Evolutionary conservation across 2,797 vertebrate genomes (phyloP), one percentile per base, ranked within the genome.

Genomic region (Odontamblyopus lacepedii): DNA sequence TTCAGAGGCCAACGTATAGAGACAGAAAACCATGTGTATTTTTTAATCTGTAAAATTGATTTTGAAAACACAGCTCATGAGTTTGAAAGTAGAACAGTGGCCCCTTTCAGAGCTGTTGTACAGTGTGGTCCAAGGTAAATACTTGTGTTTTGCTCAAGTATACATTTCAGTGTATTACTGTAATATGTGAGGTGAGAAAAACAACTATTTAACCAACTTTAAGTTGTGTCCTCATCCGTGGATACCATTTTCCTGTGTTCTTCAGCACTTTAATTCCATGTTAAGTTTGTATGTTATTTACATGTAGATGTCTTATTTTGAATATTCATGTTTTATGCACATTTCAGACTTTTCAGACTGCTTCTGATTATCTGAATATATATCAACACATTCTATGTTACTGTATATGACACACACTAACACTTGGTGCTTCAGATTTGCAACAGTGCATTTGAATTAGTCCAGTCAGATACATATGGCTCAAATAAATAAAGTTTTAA

Each of bases 21-120:
- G 11, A 66, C 41, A 66, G 41, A 50, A 48, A 51, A 51, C 16
- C 44, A 66, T 51, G 6, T 67, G 48, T 55, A 55, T 30, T 55
- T 30, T 13, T 67, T 30, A 8, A 32, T 55, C 48, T 32, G 65
- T 51, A 55, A 67, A 55, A 67, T 67, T 67, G 65, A 67, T 67
- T 63, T 61, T 59, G 18, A 55, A 70, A 57, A 70, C 41, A 53
- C 35, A 18, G 26, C 12, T 61, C 63, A 38, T 30, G 48, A 51
- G 18, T 15, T 50, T 27, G 70, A 29, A 69, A 73, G 30, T 61
- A 51, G 67, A 51, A 73, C 51, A 69, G 63, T 12, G 32, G 51
- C 2, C 7, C 51, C 32, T 68, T 68, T 68, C 29, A 67, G 16
- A 1, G 3, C 60, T 63, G 57, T 19, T 48, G n/a, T 65, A 44